Base-by-base conservation (phyloP, 1,140 invertebrate species). In the Drosophila baimaii region DNA sequence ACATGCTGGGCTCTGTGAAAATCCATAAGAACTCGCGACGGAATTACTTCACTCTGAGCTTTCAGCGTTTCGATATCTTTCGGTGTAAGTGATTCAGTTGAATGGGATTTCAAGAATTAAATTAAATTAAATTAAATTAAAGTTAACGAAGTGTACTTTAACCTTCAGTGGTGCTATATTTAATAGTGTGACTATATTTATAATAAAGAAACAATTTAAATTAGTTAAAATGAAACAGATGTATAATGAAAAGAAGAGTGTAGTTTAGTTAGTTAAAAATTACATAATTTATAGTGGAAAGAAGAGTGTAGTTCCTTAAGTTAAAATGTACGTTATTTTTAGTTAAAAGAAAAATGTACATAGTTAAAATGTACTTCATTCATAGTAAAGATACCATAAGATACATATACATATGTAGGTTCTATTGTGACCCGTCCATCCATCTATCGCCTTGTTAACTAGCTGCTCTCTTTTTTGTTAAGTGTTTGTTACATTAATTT, bases 51-150 rank as follows among this genome's bases (percentile, higher is more conserved):
- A 91, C 90, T 3, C 69, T 91, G 15, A 85, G 90, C 44, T 91
- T 91, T 54, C 77, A 91, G 15, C 74, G 86, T 6, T 91, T 91
- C 62, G 90, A 91, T 68, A 90, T 91, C 23, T 91, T 91, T 73
- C 79, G 90, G 21, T 88, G 86, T 91, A 86, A 89, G 89, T 83
- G 79, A 6, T 57, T 0, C 5, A 17, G 12, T 9, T 9, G 8
- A 9, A 9, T 31, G 29, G 8, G 29, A 31, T 9, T 31, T 9
- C 9, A 31, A 9, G 7, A 2, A 31, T 2, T 10, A 10, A 31
- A 1, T 31, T n/a, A n/a, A 31, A 10, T 31, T 31, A 8, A 9
- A n/a, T n/a, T 31, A 31, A 31, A 31, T 31, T 31, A 31, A 31
- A 31, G 10, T 33, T n/a, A n/a, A n/a, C n/a, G n/a, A n/a, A 17